Evolutionary conservation across 2,888 invertebrate genomes (phyloP), one percentile per base, ranked within the genome.

Genomic region (Sepioteuthis lessoniana): DNA sequence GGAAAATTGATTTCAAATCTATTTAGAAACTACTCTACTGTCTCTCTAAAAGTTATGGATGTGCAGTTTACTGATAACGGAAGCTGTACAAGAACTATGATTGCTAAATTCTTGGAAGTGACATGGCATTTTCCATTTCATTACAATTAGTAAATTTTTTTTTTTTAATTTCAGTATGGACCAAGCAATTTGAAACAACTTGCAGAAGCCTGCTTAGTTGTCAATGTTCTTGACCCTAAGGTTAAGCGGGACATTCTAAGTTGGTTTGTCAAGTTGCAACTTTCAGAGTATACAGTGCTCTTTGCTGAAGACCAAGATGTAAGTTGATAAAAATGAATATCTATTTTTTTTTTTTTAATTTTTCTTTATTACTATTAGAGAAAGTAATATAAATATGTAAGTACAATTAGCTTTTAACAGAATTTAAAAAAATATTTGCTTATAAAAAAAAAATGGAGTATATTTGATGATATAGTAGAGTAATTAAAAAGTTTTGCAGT

Each of bases 231-330:
- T 94, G 99, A 99, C 96, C 98, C 98, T 0, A 98, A 98, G 97
- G 98, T 99, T 0, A 99, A 98, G 97, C 98, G 97, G 96, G 99
- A 99, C 94, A 97, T 99, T 93, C 97, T 99, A 0, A 98, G 98
- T 95, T 99, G 99, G 99, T 99, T 99, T 97, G 98, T 99, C 16
- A 98, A 98, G 92, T 97, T 98, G 93, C 99, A 99, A 96, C 97
- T 99, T 90, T 98, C 98, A 97, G 99, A 99, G 97, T 99, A 99
- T 97, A 98, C 98, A 94, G 99, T 99, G 96, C 97, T 99, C 94
- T 99, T 99, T 97, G 98, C 99, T 94, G 98, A 99, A 96, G 99
- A 98, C 96, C 99, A 99, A 97, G 99, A 99, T 97, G 98, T 97
- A 95, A 96, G 96, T 96, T n/a, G 10, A 76, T 13, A n/a, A 76